Evolutionary conservation across 2,888 invertebrate species (phyloP), one percentile per base, ranked within the genome.

Genomic region (Zelleria hepariella): DNA sequence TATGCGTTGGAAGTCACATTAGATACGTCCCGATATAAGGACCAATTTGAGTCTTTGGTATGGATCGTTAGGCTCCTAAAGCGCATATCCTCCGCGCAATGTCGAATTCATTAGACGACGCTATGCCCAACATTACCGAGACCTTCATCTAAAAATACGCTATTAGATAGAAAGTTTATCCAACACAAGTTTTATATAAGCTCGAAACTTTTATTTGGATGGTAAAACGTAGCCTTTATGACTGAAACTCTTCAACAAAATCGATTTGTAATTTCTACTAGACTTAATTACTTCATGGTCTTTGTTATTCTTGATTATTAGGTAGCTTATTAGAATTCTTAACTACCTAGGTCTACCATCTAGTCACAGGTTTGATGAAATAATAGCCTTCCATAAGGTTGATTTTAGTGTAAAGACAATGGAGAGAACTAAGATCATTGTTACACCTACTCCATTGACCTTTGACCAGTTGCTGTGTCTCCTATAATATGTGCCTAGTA

Each of bases 141-240:
- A 86, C 86, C 86, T 87, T 86, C 85, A 66, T 74, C 86, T 86
- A 86, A 71, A 80, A 86, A 86, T 86, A 86, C 68, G 66, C 51
- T 49, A 8, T 42, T 42, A 10, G 32, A 42, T 42, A 42, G 32
- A 42, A 42, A 42, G 32, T 42, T 42, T 42, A 42, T 42, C 32
- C 15, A 42, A 42, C 32, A 15, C 10, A 42, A 42, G 32, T 42
- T 42, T 42, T 42, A 42, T 54, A 54, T 54, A 24, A 54, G 8
- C 24, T 23, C 2, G 23, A 23, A 25, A 21, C 25, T 53, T 24
- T 25, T n/a, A 25, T 53, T 53, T 51, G 0, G n/a, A 8, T 21
- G 10, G 10, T 1, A 4, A 21, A 51, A 51, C 20, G 8, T 51
- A 51, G 21, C 20, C 6, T 51, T 51, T 21, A 23, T 1, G 20